phyloP scores from a whole-genome alignment of 2,888 invertebrate genomes.

The Erebia palarica region DNA sequence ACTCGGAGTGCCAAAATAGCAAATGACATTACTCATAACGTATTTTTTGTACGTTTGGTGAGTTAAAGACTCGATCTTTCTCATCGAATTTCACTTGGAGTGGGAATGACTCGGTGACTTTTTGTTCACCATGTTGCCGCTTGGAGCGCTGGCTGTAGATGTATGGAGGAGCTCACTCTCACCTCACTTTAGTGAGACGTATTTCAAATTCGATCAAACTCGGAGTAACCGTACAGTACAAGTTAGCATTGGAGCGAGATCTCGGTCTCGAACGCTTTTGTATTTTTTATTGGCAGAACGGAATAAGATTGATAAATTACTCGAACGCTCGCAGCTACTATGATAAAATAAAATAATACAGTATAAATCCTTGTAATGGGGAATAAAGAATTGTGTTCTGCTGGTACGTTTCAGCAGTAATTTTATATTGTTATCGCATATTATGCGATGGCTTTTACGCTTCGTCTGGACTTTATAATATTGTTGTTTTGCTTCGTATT shows the following conservation, averaged over 20 bases:
- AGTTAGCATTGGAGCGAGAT: constrained; percentile 47
- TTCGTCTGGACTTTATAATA: constrained; percentile 10
- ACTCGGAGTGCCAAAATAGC: no score
- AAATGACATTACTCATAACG: no score
- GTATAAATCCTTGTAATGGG: constrained; percentile 31
- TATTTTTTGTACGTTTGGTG: no score
- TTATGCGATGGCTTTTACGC: constrained; percentile 15
- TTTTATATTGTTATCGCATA: constrained; percentile 21
- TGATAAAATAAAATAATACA: constrained; percentile 36
- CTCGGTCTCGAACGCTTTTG: constrained; percentile 38
- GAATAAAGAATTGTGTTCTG: constrained; percentile 28
- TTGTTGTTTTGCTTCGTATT: constrained; percentile 5
- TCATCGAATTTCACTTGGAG: no score
- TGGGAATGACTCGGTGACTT: no score
- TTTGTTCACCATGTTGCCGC: no score
- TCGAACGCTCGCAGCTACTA: constrained; percentile 34
- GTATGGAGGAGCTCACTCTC: no score
- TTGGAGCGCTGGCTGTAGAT: no score
- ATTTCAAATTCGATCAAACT: no score
- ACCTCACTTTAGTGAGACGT: no score
- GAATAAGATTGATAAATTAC: constrained; percentile 41
- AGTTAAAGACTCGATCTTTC: no score
- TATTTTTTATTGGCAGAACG: constrained; percentile 39
- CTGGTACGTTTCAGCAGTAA: constrained; percentile 20
- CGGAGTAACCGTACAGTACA: no score